Evolutionary conservation across 2,113 vertebrate species (phyloP).

Genomic region (Tachuris rubrigastra): DNA sequence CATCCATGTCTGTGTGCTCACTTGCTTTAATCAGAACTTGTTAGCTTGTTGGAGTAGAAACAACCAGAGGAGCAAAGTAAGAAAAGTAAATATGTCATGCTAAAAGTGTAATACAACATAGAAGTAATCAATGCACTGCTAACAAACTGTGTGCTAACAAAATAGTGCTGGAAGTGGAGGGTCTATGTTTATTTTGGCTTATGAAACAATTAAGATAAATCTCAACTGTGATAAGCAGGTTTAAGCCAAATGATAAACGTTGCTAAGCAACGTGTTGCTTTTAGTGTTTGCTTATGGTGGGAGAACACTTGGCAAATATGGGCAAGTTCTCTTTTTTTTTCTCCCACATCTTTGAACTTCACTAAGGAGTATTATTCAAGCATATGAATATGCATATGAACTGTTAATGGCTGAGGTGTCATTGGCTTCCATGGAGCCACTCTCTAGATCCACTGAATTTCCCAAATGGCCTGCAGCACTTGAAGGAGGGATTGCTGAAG

Average conservation of each 20-base stretch:
- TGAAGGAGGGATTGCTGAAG: neutral
- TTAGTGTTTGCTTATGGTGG: neutral
- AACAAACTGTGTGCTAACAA: slow-evolving; percentile 70
- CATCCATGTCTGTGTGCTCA: neutral
- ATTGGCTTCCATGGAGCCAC: neutral
- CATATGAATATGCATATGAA: no score
- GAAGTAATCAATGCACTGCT: slow-evolving; percentile 74
- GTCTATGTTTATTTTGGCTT: slow-evolving; percentile 79
- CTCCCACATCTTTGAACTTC: neutral
- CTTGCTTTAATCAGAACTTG: neutral
- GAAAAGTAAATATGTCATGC: neutral
- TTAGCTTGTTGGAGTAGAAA: neutral
- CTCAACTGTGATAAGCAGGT: slow-evolving; percentile 65
- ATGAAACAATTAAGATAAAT: slow-evolving; percentile 73
- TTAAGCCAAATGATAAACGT: slow-evolving; percentile 58
- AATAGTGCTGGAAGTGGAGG: slow-evolving; percentile 74
- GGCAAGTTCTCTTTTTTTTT: neutral
- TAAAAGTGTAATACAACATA: slow-evolving; percentile 43
- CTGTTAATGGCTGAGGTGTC: neutral
- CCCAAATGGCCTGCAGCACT: neutral
- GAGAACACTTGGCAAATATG: slow-evolving; percentile 1
- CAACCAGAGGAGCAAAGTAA: neutral
- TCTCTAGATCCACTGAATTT: neutral
- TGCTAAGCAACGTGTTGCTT: slow-evolving; percentile 40
- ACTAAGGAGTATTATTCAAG: neutral